Evolutionary conservation across 2,797 vertebrate species (phyloP), one percentile per base, ranked within the genome.

Genomic region (Spizella passerina): DNA sequence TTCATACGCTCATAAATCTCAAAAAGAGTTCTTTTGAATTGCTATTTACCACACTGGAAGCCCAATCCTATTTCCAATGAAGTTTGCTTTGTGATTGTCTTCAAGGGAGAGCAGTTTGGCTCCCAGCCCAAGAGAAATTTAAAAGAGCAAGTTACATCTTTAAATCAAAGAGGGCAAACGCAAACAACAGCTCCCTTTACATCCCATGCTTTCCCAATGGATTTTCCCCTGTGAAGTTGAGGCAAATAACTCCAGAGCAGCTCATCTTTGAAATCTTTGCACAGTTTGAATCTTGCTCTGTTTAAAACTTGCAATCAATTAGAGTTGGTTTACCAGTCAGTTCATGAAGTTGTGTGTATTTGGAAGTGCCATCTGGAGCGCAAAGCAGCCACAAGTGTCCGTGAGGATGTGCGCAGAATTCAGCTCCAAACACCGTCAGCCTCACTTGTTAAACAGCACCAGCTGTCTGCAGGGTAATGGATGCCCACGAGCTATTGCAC

Each of bases 121-220:
- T 69, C 47, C 18, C 44, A 38, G 93, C 82, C 91, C 79, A 75
- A 76, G 34, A 77, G 47, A 94, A 95, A 95, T 82, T 92, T 90
- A 83, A 90, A 91, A 80, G 93, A 95, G 34, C 76, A 78, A 95
- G 92, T 83, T 92, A 86, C 84, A 95, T 93, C 92, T 93, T 93
- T 95, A 94, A 89, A 93, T 95, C 65, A 96, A 97, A 96, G 92
- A 66, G 14, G 59, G 52, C 19, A 73, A 92, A 96, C 0, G 2
- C 61, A 59, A 95, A 96, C 82, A 92, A 93, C 80, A 86, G 49
- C 4, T 13, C 72, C 50, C 57, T 92, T 88, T 86, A 89, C 88
- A 78, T 83, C 86, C 70, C 75, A 66, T 66, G 44, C 82, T 53
- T 90, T 59, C 83, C 72, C 13, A 3, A 75, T n/a, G 57, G 84